These are phyloP conservation scores for Tragopan temminckii DNA, from an alignment of 2,797 vertebrate species.

Conservation along the genomic window DNA sequence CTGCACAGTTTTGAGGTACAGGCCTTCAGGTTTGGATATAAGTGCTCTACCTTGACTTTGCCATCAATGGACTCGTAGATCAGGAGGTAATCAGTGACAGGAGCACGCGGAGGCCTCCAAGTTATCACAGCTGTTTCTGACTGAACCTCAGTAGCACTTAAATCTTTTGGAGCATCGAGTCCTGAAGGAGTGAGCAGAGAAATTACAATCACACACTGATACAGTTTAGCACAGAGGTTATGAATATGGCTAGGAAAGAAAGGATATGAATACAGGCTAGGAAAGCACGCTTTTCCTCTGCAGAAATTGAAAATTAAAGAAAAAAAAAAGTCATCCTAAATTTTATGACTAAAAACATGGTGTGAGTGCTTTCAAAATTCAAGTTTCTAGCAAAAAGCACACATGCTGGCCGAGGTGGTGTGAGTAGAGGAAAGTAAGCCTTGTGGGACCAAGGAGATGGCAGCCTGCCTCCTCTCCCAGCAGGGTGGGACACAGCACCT, in stretches of 20 bases:
- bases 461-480: background rate
- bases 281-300: too few species aligned
- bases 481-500: constrained; percentile 77
- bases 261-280: background rate
- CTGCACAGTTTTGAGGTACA: background rate
- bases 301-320: too few species aligned
- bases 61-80: constrained; percentile 92
- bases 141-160: constrained; percentile 90
- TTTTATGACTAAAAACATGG: rapidly evolving
- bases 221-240: background rate
- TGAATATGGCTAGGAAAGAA: too few species aligned
- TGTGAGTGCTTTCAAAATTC: background rate
- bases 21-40: background rate
- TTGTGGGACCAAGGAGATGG: background rate
- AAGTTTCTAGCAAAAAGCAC: background rate
- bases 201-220: background rate
- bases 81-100: constrained; percentile 92
- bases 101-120: constrained; percentile 91
- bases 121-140: constrained; percentile 89
- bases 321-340: too few species aligned
- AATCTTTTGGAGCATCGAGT: constrained; percentile 91
- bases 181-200: constrained; percentile 76
- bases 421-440: background rate
- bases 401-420: background rate
- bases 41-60: constrained; percentile 84